Base-by-base conservation (phyloP, 2,888 invertebrate genomes). In the Morpho helenor region DNA sequence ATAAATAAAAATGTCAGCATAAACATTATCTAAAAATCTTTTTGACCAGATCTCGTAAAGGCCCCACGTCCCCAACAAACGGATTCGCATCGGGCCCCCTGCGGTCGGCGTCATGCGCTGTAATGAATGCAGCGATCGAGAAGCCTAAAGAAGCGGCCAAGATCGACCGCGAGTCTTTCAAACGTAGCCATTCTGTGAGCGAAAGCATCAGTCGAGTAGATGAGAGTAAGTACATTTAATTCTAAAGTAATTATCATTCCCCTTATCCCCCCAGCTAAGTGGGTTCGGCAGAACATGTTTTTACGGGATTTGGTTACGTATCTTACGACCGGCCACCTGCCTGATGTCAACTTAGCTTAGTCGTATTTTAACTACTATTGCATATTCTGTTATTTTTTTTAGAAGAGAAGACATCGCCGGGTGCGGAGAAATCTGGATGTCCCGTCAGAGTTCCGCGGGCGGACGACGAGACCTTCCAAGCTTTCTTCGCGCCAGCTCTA, bases 401-500 rank as follows among this genome's bases (percentile, higher is more conserved):
- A 69, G 66, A 66, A 7, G 87, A 82, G 47, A 87, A 87, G 50
- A 57, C 68, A 8, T 80, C 82, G 4, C 75, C 80, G 3, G 88
- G 87, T 0, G 83, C 80, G 0, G 89, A 89, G 67, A 79, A 81
- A 61, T 75, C 77, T 0, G 88, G 89, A 0, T 80, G 82, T 51
- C 75, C 86, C 10, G 94, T 94, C 16, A 79, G 87, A 1, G 92
- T 94, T 2, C 92, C 93, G 9, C 92, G 94, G 43, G 93, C 94
- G 1, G 96, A 96, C 70, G 96, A 97, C 73, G 96, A 96, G 76
- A 95, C 95, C 22, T 96, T 97, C 80, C 94, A 94, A 49, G 94
- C 94, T 44, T 98, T 98, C 91, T 98, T 96, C 83, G 92, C 93
- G 61, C 93, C 93, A 7, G 91, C 93, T 2, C 80, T 91, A 49